These are phyloP conservation scores for Hoplodrina ambigua DNA, from an alignment of 2,888 invertebrate species.

Conservation along the genomic window DNA sequence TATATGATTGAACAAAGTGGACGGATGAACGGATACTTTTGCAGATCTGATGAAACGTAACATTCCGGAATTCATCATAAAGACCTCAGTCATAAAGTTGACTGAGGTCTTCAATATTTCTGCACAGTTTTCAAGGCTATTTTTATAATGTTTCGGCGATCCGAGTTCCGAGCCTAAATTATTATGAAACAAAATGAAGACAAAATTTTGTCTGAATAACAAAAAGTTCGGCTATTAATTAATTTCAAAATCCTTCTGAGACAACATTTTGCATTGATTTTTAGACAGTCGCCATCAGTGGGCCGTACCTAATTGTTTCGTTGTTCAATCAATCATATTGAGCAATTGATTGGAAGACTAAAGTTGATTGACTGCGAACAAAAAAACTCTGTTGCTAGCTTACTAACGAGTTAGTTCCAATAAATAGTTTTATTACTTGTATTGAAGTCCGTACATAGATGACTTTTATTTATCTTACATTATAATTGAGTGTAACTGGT, in stretches of 20 bases:
- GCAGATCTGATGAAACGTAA: not conserved
- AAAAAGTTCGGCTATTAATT: conserved; percentile 19
- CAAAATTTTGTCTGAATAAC: not conserved
- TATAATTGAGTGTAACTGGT: conserved; percentile 1
- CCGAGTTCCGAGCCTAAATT: conserved; percentile 14
- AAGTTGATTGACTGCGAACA: conserved; percentile 39
- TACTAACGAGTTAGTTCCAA: conserved; percentile 18
- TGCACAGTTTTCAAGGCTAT: conserved; percentile 14
- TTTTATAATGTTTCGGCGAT: not conserved
- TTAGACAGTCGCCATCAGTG: conserved; percentile 34
- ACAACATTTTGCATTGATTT: conserved; percentile 38
- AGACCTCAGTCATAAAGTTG: not conserved
- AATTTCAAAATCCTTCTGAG: conserved; percentile 27
- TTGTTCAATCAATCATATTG: conserved; percentile 55
- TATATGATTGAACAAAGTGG: not conserved
- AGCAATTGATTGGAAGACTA: conserved; percentile 49
- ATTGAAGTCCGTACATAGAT: not conserved
- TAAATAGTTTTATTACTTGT: conserved; percentile 38
- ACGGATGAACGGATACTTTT: conserved; percentile 3
- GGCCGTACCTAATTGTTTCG: conserved; percentile 44
- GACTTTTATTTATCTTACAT: not conserved
- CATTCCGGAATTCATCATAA: conserved; percentile 3
- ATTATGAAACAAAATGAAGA: conserved; percentile 7
- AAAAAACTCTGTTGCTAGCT: conserved; percentile 45
- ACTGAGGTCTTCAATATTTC: conserved; percentile 7